Conservation (phyloP, 2,113 vertebrate genomes). For the Hippolais icterina region DNA sequence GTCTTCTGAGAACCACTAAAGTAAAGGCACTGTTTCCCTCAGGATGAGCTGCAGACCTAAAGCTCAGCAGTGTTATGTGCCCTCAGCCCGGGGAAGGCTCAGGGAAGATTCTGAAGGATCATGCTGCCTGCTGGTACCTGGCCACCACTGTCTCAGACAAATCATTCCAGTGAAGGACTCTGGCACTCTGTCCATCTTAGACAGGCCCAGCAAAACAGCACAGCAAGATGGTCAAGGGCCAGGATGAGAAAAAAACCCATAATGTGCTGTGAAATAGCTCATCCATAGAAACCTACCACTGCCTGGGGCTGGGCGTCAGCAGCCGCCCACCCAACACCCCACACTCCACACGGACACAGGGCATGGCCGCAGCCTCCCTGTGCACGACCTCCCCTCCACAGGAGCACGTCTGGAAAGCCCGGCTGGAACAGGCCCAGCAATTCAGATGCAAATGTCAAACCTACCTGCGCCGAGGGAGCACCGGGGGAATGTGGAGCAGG, state of each 20-base stretch:
- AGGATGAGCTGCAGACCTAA: neutral
- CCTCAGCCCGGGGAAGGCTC: neutral
- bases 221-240: neutral
- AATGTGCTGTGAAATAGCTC: rapidly evolving
- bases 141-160: neutral
- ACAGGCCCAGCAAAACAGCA: neutral
- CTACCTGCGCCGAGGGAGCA: neutral
- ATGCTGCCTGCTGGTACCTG: neutral
- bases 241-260: neutral
- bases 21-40: neutral
- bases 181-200: neutral
- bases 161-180: neutral
- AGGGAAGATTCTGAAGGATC: neutral
- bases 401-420: neutral
- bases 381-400: neutral
- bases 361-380: rapidly evolving
- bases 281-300: neutral
- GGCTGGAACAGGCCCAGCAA: neutral
- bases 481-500: neutral
- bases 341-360: rapidly evolving
- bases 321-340: neutral
- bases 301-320: neutral
- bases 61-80: neutral
- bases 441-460: neutral
- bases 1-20: neutral